Base-by-base conservation (phyloP, 2,113 vertebrate genomes). In the Nothoprocta perdicaria region DNA sequence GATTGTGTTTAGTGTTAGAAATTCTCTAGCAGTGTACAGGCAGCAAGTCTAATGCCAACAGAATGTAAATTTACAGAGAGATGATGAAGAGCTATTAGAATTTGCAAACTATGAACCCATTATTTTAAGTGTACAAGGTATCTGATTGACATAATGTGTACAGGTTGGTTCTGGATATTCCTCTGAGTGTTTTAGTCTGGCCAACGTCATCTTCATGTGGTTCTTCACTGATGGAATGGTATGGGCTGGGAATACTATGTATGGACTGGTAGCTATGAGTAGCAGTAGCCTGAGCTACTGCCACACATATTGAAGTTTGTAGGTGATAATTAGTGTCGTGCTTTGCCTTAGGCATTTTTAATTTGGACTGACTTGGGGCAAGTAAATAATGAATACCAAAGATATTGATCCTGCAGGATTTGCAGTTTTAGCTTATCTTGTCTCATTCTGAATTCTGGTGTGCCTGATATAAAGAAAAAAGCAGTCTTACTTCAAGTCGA, bases 61-160 rank as follows among this genome's bases (percentile, higher is more conserved):
- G 29, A 89, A 84, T 3, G 18, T 50, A 74, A 45, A 58, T 66
- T 53, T 69, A 26, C 38, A 60, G 52, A 60, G 57, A 52, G 76
- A 26, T 24, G 3, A 26, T 41, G 33, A 77, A 22, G 14, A 48
- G 16, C 29, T 72, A 5, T 22, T 81, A 78, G 53, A 41, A 78
- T 31, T 62, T 89, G 60, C 9, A 85, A 48, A 11, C 35, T 60
- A 10, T 3, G 1, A 41, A 40, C 46, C 31, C 52, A 16, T 76
- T 82, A 69, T 1, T 62, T 1, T 48, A 72, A 67, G 2, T 78
- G 6, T 15, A 35, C 0, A 1, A 14, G 2, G 2, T 35, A 93
- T 82, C 19, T 73, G 31, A 52, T n/a, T 66, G 4, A 38, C 13
- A 74, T 2, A 1, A 4, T 31, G 6, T 22, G 35, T 80, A 66